Conservation (phyloP, 2,888 invertebrate species). For the Drosophila stalkeri region DNA sequence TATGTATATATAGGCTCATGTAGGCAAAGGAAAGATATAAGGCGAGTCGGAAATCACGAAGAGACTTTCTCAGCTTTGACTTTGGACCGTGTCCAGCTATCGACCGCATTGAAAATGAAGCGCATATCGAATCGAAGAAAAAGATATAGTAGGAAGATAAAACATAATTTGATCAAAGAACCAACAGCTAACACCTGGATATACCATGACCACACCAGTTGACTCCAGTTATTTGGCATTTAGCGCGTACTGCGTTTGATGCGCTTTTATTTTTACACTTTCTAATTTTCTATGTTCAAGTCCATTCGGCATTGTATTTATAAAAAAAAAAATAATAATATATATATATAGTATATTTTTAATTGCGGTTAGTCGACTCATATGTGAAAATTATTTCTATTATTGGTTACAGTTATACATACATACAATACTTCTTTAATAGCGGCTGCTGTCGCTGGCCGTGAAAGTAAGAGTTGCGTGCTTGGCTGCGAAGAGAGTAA, state of each 20-base stretch:
- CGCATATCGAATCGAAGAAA: constrained; percentile 12
- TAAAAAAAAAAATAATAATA: too few relatives aligned
- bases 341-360: neutral
- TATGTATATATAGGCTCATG: neutral
- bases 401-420: constrained; percentile 20
- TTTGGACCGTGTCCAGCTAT: constrained; percentile 46
- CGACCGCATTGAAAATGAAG: constrained; percentile 52
- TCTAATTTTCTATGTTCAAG: constrained; percentile 61
- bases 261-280: constrained; percentile 55
- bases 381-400: constrained; percentile 21
- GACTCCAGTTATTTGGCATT: neutral
- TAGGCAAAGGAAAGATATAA: constrained; percentile 28
- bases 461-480: constrained; percentile 78
- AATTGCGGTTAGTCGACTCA: constrained; percentile 39
- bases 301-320: constrained; percentile 26
- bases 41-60: constrained; percentile 53
- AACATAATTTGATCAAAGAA: constrained; percentile 50
- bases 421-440: constrained; percentile 28
- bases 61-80: constrained; percentile 62
- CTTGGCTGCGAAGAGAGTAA: constrained; percentile 16
- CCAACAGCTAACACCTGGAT: constrained; percentile 7
- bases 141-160: neutral
- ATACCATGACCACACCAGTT: neutral
- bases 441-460: constrained; percentile 26
- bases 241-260: constrained; percentile 15